Base-by-base conservation (phyloP, 2,888 invertebrate genomes). In the Prenolepis imparis region DNA sequence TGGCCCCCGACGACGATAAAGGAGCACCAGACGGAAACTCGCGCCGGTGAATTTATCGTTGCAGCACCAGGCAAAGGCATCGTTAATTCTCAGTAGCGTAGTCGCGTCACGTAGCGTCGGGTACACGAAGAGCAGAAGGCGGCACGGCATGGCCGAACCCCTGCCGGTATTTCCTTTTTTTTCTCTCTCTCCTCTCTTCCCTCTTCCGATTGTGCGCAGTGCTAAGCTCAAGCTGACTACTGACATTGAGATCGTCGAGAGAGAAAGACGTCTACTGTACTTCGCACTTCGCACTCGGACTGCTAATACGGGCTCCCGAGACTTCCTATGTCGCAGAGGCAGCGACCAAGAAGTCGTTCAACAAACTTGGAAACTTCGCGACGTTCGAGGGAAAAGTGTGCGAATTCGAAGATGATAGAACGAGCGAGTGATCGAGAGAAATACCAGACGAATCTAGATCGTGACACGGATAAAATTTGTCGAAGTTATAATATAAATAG, bases 211-310 rank as follows among this genome's bases (percentile, higher is more conserved):
- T 77, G 75, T 57, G 84, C 80, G 82, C 78, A 82, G 86, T 73
- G 83, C 82, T 67, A 84, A 68, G 86, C 84, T 81, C 83, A 85
- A 77, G 86, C 84, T 86, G 86, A 86, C 85, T 80, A 85, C 86
- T 83, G 90, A 89, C 91, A 90, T 90, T 89, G 89, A 91, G 86
- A 90, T 86, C 90, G 87, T 82, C 90, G 74, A 87, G 90, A 82
- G 87, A 75, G 63, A 28, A 28, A 28, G 59, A 59, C 88, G 85
- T 81, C 85, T 84, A 87, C 89, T 86, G 89, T 87, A 89, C 84
- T 80, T 90, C 57, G 84, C 78, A 82, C 83, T 85, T 88, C 90
- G 87, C 87, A 86, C 86, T 82, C 84, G 72, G 91, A 90, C 90
- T 89, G 87, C 86, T 90, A 90, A 90, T 84, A 87, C 41, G 61